Base-by-base conservation (phyloP, 1,140 invertebrate species). In the Cydia pomonella region DNA sequence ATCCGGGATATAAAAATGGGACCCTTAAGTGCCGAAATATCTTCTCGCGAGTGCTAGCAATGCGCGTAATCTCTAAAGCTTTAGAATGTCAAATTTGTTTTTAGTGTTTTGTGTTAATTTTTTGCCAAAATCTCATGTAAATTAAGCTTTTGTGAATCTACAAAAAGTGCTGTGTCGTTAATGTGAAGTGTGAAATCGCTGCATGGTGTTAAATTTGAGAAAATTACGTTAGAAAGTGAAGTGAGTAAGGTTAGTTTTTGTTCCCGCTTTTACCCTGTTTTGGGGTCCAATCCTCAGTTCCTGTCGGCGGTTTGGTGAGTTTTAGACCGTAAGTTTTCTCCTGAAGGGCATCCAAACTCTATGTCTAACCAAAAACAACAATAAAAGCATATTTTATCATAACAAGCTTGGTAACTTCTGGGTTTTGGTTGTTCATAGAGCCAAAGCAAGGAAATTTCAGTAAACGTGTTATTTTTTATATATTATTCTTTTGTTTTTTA, bases 191-290 rank as follows among this genome's bases (percentile, higher is more conserved):
- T 76, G 79, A 76, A 63, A 33, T 75, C 16, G 27, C 44, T 77
- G 74, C 78, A 80, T 71, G 16, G 50, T 79, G 78, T 75, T 72
- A 69, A 33, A 69, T 50, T 73, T 27, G 74, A 79, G 77, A 78
- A 84, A 82, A 77, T 78, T 73, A 33, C 69, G 71, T 41, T 64
- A 53, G 64, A 69, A 69, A 79, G 84, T 91, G 81, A 79, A 80
- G 78, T 87, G 80, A 79, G 80, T 87, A 84, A 92, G 90, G 90
- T 92, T 92, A 92, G 88, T 91, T 91, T 90, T 86, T 79, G 86
- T 90, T 92, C 88, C 89, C 90, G 89, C 89, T 91, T 82, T 90
- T 86, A 80, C 79, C 79, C 76, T 79, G 77, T 79, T 83, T 82
- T 82, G 76, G 78, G 79, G 77, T 81, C 64, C 74, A 79, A 76